phyloP scores from a whole-genome alignment of 2,888 invertebrate species.

The Ectobius pallidus region DNA sequence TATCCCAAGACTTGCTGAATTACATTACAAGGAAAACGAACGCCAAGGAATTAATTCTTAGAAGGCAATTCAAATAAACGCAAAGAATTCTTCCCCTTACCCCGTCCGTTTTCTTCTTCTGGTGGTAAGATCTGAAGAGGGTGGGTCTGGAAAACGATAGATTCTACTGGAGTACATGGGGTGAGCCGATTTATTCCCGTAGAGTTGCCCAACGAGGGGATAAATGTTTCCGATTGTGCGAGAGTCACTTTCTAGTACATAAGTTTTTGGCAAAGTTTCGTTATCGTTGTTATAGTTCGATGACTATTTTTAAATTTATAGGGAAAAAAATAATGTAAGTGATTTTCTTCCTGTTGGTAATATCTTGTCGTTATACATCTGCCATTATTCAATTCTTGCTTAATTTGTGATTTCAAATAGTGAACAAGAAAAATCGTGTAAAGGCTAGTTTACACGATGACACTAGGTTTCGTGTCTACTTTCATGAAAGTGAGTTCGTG shows the following conservation, averaged over 20 bases:
- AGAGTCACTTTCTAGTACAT: background rate
- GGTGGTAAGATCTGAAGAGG: slow-evolving; percentile 8
- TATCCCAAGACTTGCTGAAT: slow-evolving; percentile 2
- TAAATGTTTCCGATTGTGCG: slow-evolving; percentile 15
- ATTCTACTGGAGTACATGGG: slow-evolving; percentile 1
- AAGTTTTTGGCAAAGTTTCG: too few relatives aligned
- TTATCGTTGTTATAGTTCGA: too few relatives aligned
- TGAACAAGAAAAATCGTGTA: too few relatives aligned
- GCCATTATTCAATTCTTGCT: too few relatives aligned
- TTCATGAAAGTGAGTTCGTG: too few relatives aligned
- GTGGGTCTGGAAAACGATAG: slow-evolving; percentile 25
- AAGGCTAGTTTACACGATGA: too few relatives aligned
- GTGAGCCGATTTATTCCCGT: background rate
- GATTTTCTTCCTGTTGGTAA: too few relatives aligned
- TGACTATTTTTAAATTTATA: too few relatives aligned
- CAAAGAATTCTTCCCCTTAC: slow-evolving; percentile 10
- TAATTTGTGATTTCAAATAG: too few relatives aligned
- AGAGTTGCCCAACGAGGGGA: slow-evolving; percentile 7
- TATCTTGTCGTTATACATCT: too few relatives aligned
- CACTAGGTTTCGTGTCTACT: too few relatives aligned
- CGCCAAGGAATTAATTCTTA: slow-evolving; percentile 23
- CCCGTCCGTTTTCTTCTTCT: background rate
- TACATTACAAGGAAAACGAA: slow-evolving; percentile 21
- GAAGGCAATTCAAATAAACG: slow-evolving; percentile 28
- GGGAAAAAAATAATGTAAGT: too few relatives aligned